Base-by-base conservation (phyloP, 2,797 vertebrate genomes). In the Danio choprae region DNA sequence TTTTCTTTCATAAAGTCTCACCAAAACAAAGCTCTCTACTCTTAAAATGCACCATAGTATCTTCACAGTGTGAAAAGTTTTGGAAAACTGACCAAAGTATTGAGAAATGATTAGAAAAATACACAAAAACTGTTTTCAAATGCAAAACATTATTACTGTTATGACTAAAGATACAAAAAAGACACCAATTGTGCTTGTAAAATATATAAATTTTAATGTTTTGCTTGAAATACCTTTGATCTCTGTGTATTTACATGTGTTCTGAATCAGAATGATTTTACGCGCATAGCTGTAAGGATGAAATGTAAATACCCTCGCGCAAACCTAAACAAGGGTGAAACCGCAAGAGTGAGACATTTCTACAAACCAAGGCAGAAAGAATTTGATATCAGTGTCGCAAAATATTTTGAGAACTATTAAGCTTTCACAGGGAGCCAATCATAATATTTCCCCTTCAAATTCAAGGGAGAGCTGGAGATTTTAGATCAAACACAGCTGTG, bases 141-240 rank as follows among this genome's bases (percentile, higher is more conserved):
- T 36, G 22, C 56, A 13, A 38, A 62, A 12, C 16, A 8, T 29
- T 63, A 8, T 15, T 63, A 13, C 38, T 46, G 10, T 58, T 46
- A 38, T 38, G 18, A 16, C 60, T 38, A 15, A 38, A 13, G 8
- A 18, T 36, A 36, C 4, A 69, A 68, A 71, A 59, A 63, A 80
- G n/a, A 58, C 43, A 41, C 5, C 3, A 15, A 56, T 53, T 58
- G 50, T 73, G 59, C 94, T 94, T 94, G 94, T 94, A 95, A 94
- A 95, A 95, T 94, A 94, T 92, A 94, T 92, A 92, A 89, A 92
- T 93, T 92, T 93, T 93, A 88, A 91, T 75, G 89, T 89, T 92
- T 88, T 50, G 51, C 56, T 64, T 81, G 63, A 41, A 71, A 83
- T 80, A 58, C 9, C 46, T 63, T 82, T 15, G 48, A 67, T 56